A percentile compares a stretch with the other conserved stretches of the same genome.
Conservation (phyloP, 35 echinoderm and acorn worm species). For the Nesometra sesokonis region DNA sequence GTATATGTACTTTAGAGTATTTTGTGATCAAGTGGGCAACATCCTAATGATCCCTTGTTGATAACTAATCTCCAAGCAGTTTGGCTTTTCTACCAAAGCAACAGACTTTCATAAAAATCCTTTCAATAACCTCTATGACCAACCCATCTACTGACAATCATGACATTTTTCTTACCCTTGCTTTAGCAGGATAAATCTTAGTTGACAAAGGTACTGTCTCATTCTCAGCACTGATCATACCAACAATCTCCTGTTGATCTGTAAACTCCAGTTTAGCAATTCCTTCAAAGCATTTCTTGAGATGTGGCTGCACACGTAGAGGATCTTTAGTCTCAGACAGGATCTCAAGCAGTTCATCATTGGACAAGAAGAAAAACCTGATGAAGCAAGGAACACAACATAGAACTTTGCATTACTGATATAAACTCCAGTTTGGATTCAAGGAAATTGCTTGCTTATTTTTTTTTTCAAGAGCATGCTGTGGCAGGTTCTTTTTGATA, state of each 20-base stretch:
- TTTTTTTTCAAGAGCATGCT: too few relatives aligned
- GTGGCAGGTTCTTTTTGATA: too few relatives aligned
- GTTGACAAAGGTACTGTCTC: constrained; percentile 74
- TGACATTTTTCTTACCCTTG: constrained; percentile 38
- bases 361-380: constrained; percentile 99
- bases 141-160: neutral
- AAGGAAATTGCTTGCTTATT: too few relatives aligned
- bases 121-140: too few relatives aligned
- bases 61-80: too few relatives aligned
- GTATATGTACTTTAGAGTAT: too few relatives aligned
- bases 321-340: constrained; percentile 99
- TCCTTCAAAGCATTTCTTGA: constrained; percentile 99
- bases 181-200: constrained; percentile 96
- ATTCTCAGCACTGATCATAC: constrained; percentile 96
- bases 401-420: too few relatives aligned
- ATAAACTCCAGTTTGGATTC: too few relatives aligned
- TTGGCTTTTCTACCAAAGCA: too few relatives aligned
- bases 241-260: constrained; percentile 92
- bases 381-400: constrained; percentile 4
- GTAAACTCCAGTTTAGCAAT: constrained; percentile 92
- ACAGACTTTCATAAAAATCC: too few relatives aligned
- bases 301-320: constrained; percentile 84
- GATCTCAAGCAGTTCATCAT: constrained; percentile 97
- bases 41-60: too few relatives aligned
- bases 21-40: too few relatives aligned